Base-by-base conservation (phyloP, 2,797 vertebrate genomes). In the Rhinatrema bivittatum region DNA sequence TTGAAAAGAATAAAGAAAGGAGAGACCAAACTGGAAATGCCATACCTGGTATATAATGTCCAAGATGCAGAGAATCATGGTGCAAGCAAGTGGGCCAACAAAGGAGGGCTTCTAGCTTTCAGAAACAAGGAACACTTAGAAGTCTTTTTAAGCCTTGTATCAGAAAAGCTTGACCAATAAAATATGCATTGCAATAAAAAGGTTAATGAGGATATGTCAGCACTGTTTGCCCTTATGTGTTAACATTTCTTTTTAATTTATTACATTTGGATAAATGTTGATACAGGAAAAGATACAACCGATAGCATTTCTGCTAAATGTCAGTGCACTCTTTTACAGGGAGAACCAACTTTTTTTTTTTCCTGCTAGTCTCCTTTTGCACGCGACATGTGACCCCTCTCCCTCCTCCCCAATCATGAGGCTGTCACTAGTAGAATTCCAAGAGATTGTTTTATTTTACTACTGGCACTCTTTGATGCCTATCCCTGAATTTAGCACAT, bases 31-130 rank as follows among this genome's bases (percentile, higher is more conserved):
- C 26, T n/a, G 16, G 64, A 59, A 10, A 46, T 19, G 18, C 70
- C 58, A 3, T 81, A 91, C 72, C 65, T 94, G 60, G 74, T 77
- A 23, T 94, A 93, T 45, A 78, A 93, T 32, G 43, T 62, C 50
- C 66, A 84, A 5, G 38, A 60, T 3, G 2, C 52, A 4, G 74
- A 72, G 14, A 47, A 64, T 14, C 47, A 63, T 9, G 90, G 90
- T 9, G 86, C 82, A 4, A 87, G 88, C 19, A 65, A 56, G 50
- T 93, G 89, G 90, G 88, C 89, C 25, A 93, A 92, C 62, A 62
- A 60, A 1, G 89, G 87, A 0, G 91, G 90, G 39, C 70, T 94
- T 28, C 76, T 91, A 38, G 89, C 88, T 0, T 93, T 91, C 60
- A 51, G 74, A 28, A 81, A 67, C 13, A 43, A 36, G 42, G 32